phyloP scores from a whole-genome alignment of 2,113 vertebrate species.

The Peromyscus maniculatus region DNA sequence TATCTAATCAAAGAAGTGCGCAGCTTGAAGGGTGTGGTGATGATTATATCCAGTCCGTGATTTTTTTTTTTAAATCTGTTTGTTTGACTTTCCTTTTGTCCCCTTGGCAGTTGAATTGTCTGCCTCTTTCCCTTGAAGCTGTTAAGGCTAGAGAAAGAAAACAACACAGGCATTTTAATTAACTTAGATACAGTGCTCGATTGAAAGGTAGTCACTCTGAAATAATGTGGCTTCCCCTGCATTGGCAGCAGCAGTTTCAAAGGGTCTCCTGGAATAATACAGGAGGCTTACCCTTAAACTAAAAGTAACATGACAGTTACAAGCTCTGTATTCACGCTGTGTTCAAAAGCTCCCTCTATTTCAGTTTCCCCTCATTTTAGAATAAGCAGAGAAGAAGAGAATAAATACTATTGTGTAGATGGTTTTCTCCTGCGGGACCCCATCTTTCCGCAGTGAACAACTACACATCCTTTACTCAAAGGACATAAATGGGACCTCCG shows the following conservation, averaged over 20 bases:
- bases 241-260: constrained; percentile 80
- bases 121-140: constrained; percentile 78
- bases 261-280: constrained; percentile 72
- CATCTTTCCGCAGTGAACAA: constrained; percentile 72
- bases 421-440: constrained; percentile 70
- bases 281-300: constrained; percentile 81
- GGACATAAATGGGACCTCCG: constrained; percentile 79
- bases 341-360: constrained; percentile 81
- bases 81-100: constrained; percentile 74
- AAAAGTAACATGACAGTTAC: constrained; percentile 84
- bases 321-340: constrained; percentile 78
- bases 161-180: constrained; percentile 84
- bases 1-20: constrained; percentile 45
- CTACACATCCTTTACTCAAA: constrained; percentile 61
- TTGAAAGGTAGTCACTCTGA: constrained; percentile 78
- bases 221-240: constrained; percentile 72
- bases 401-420: constrained; percentile 81
- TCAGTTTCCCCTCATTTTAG: constrained; percentile 83
- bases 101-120: constrained; percentile 73
- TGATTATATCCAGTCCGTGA: constrained; percentile 69
- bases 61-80: constrained; percentile 71
- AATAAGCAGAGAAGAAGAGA: constrained; percentile 81
- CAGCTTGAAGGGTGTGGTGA: neutral
- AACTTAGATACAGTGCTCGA: constrained; percentile 80
- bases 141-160: constrained; percentile 70